Base-by-base conservation (phyloP, 2,888 invertebrate species). In the Andrena fulva region DNA sequence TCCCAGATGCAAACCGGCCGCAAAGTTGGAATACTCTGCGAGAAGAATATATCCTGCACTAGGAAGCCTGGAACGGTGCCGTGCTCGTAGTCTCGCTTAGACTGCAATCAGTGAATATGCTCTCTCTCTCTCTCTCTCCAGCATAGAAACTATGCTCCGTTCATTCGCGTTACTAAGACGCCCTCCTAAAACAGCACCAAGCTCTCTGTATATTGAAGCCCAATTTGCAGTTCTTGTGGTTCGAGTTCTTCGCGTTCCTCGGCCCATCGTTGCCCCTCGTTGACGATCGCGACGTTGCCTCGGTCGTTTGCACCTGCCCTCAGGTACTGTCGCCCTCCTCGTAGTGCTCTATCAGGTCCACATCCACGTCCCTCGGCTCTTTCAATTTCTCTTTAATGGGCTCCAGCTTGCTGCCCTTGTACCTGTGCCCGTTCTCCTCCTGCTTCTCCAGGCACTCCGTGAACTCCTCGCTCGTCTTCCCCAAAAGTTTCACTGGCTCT, bases 131-230 rank as follows among this genome's bases (percentile, higher is more conserved):
- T 42, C 29, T 3, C 8, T 66, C 7, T 16, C 24, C 6, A 33
- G 52, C 6, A 20, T n/a, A 59, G 48, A 59, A 33, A 59, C 10
- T 8, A 33, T 12, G 62, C 52, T 48, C n/a, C 16, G 7, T 60
- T 7, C 42, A 59, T 33, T 66, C 73, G 7, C 62, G 54, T 73
- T 60, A 93, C 92, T 93, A 93, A 78, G 93, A 93, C 48, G 93
- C 92, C 84, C 94, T 93, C 77, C 94, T 92, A 84, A 95, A 94
- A 87, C 95, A 95, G 90, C 95, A 95, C 94, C 95, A 95, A 77
- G 95, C 95, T 80, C 95, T 93, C 56, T 94, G 94, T 85, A 95
- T 94, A 91, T 94, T 94, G 87, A 95, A 95, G 64, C 94, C 94
- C 76, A 93, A 91, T 52, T 84, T 83, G 80, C 91, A 92, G 33